A percentile compares a stretch with the other conserved stretches of the same genome.
phyloP scores from a whole-genome alignment of 1,140 invertebrate species.

The Chionoecetes opilio region DNA sequence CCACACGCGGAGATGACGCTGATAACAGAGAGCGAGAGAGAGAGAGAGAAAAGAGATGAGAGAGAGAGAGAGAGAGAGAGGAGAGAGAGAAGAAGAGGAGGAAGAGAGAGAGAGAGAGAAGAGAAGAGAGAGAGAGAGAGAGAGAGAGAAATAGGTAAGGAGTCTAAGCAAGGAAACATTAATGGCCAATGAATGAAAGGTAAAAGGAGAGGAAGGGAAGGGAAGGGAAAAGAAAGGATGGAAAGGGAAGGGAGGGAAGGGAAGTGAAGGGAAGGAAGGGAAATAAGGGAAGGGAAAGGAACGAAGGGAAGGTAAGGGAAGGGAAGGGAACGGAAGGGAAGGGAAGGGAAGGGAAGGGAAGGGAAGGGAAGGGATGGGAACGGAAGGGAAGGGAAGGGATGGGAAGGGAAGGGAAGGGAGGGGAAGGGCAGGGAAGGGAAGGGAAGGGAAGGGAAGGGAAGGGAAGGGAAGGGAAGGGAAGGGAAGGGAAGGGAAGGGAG shows the following conservation, averaged over 20 bases:
- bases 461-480: not conserved
- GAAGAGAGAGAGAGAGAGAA: not conserved
- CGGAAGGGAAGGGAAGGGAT: not conserved
- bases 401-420: not conserved
- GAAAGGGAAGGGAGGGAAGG: not conserved
- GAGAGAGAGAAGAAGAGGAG: not conserved
- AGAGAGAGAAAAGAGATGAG: not conserved
- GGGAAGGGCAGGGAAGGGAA: not conserved
- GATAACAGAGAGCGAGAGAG: not conserved
- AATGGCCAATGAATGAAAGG: not conserved
- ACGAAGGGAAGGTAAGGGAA: too few relatives aligned
- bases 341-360: not conserved
- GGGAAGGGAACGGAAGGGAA: not conserved
- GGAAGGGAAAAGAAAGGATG: conserved; percentile 14
- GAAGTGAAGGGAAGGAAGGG: not conserved
- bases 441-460: not conserved
- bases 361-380: not conserved
- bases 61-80: not conserved
- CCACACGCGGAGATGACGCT: too few relatives aligned
- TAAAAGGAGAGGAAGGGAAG: not conserved
- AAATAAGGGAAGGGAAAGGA: too few relatives aligned
- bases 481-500: not conserved
- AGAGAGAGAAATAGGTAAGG: not conserved
- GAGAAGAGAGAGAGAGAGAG: not conserved
- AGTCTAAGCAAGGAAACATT: not conserved